Conservation (phyloP, 2,113 vertebrate genomes). For the Salminus brasiliensis region DNA sequence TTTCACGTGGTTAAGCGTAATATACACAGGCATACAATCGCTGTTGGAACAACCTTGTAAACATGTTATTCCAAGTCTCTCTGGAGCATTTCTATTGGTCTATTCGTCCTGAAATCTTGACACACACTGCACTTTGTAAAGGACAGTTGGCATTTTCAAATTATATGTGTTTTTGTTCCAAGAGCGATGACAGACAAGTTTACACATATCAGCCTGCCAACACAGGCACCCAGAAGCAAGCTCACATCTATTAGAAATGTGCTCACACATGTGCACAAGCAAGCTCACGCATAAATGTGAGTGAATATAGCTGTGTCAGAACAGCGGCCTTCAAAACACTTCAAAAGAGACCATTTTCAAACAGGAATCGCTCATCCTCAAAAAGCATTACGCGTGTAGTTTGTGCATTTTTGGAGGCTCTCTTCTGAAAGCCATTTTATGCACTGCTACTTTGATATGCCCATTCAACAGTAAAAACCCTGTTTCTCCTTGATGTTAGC, state of each 20-base stretch:
- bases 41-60: too few relatives aligned
- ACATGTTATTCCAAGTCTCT: too few relatives aligned
- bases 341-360: background rate
- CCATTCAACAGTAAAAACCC: background rate
- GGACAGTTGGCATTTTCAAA: too few relatives aligned
- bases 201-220: background rate
- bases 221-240: background rate
- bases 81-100: too few relatives aligned
- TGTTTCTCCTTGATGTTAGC: conserved; percentile 1
- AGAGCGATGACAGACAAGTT: background rate
- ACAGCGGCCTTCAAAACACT: background rate
- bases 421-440: conserved; percentile 11
- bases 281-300: background rate
- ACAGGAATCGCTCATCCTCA: background rate
- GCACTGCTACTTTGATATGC: conserved; percentile 11
- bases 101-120: too few relatives aligned
- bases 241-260: background rate
- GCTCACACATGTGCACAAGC: background rate
- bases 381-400: background rate
- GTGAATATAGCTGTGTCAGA: conserved; percentile 9
- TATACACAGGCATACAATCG: too few relatives aligned
- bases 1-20: too few relatives aligned
- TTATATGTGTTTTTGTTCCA: background rate
- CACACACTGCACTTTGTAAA: too few relatives aligned
- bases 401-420: background rate